Conservation (phyloP, 2,888 invertebrate species). For the Trypoxylon attenuatum region DNA sequence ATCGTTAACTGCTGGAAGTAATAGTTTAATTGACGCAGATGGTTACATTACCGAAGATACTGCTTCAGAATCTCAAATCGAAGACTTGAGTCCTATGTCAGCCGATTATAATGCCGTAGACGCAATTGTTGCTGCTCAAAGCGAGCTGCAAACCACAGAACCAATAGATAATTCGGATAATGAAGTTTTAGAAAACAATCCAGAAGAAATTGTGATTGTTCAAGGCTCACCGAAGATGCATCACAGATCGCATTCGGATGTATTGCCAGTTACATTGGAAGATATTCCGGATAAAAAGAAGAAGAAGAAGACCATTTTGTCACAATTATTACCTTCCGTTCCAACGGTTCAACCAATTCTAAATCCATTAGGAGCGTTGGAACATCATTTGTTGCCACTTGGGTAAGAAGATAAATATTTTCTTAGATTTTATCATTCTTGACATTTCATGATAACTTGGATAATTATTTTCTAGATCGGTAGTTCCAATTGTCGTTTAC, state of each 20-base stretch:
- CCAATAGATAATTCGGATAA: constrained; percentile 63
- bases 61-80: constrained; percentile 70
- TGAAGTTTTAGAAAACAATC: constrained; percentile 60
- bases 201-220: constrained; percentile 63
- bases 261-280: constrained; percentile 60
- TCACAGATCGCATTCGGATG: constrained; percentile 75
- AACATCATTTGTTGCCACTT: constrained; percentile 82
- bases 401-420: constrained; percentile 67
- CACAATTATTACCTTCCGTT: constrained; percentile 80
- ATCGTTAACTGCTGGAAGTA: constrained; percentile 48
- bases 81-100: constrained; percentile 69
- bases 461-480: constrained; percentile 56
- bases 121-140: constrained; percentile 59
- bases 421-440: background rate
- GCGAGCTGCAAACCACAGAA: constrained; percentile 56
- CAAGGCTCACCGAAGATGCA: constrained; percentile 69
- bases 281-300: constrained; percentile 74
- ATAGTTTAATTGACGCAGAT: constrained; percentile 61
- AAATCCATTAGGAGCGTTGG: constrained; percentile 80
- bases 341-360: constrained; percentile 73
- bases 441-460: background rate
- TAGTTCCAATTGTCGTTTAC: constrained; percentile 83
- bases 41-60: constrained; percentile 70
- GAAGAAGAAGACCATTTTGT: constrained; percentile 80
- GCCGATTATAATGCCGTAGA: constrained; percentile 71